Evolutionary conservation across 2,113 vertebrate genomes (phyloP).

Genomic region (Thamnaconus septentrionalis): DNA sequence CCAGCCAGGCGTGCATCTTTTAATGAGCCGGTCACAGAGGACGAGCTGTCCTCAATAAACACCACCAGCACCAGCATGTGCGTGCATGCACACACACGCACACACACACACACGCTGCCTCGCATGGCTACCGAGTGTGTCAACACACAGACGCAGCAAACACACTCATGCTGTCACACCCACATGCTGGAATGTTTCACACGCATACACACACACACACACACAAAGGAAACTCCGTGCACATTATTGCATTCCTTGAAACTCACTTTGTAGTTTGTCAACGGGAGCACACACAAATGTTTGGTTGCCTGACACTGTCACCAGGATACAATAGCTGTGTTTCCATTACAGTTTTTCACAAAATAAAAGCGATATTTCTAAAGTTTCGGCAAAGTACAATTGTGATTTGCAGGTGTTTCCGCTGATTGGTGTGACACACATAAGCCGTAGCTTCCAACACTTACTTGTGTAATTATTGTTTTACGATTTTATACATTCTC

Average conservation of each 20-base stretch:
- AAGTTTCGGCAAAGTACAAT: no score
- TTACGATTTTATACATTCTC: no score
- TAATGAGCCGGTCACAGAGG: conserved; percentile 71
- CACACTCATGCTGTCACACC: conserved; percentile 18
- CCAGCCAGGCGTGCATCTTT: conserved; percentile 66
- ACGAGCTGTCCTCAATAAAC: conserved; percentile 56
- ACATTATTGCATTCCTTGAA: conserved; percentile 43
- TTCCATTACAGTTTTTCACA: background rate
- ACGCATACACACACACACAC: conserved; percentile 1
- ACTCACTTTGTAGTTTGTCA: conserved; percentile 31
- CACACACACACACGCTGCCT: conserved; percentile 11
- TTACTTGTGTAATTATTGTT: no score
- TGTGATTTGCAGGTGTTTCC: no score
- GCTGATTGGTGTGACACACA: no score
- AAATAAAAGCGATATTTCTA: no score
- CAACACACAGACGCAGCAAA: conserved; percentile 22
- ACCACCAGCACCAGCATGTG: conserved; percentile 23
- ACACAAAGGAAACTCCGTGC: conserved; percentile 31
- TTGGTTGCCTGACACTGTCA: conserved; percentile 35
- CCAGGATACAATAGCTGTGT: conserved; percentile 43
- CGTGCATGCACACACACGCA: conserved; percentile 17
- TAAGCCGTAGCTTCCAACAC: no score
- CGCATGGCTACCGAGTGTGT: no score
- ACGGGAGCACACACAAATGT: conserved; percentile 25
- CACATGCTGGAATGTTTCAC: conserved; percentile 18